These are phyloP conservation scores for Enteromius afrohamiltoni DNA, from an alignment of 2,797 vertebrate genomes.

Conservation along the genomic window DNA sequence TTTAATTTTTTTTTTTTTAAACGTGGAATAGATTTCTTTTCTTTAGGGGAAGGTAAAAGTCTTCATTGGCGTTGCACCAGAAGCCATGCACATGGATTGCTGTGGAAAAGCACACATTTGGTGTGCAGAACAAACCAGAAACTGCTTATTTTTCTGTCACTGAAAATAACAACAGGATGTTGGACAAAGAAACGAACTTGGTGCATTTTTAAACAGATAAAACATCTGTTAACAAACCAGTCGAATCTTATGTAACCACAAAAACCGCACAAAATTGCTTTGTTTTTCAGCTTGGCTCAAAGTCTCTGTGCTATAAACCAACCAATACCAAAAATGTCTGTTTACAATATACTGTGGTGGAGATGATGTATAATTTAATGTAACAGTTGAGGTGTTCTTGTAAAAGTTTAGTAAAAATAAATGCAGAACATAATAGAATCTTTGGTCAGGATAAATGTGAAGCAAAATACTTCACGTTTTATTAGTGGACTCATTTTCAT, in stretches of 20 bases:
- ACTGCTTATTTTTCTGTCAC: constrained; percentile 8
- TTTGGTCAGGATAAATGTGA: constrained; percentile 13
- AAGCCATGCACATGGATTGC: neutral
- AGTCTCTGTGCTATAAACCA: neutral
- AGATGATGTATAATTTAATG: neutral
- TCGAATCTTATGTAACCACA: constrained; percentile 24
- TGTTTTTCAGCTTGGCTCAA: constrained; percentile 19
- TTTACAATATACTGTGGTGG: constrained; percentile 27
- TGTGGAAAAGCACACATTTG: neutral
- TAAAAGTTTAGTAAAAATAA: neutral
- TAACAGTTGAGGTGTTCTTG: neutral
- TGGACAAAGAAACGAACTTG: neutral
- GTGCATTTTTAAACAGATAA: constrained; percentile 29
- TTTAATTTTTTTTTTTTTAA: too few relatives aligned
- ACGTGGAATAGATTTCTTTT: neutral
- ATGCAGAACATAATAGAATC: neutral
- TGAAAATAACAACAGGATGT: constrained; percentile 29
- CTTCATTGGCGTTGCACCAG: neutral
- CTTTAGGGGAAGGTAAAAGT: neutral
- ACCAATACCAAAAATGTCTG: constrained; percentile 11
- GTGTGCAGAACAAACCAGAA: constrained; percentile 1
- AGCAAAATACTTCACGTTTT: constrained; percentile 41
- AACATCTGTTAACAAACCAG: constrained; percentile 45
- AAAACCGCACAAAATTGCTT: constrained; percentile 33
- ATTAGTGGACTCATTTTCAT: constrained; percentile 67